These are phyloP conservation scores for Iphiclides podalirius DNA, from an alignment of 2,888 invertebrate genomes.

Conservation along the genomic window DNA sequence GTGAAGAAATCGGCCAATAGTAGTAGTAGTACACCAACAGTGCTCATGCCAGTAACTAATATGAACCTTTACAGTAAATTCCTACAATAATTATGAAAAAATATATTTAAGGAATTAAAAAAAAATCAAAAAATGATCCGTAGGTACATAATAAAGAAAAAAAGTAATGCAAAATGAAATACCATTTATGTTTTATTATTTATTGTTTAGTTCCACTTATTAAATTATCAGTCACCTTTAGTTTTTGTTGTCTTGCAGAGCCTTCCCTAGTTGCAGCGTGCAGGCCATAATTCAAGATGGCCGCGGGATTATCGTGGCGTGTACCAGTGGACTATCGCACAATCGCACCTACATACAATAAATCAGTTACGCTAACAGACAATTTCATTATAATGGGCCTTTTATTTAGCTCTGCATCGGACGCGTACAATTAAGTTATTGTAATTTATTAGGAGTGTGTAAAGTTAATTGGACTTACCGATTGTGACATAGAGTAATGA, in stretches of 20 bases:
- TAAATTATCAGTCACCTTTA: not conserved
- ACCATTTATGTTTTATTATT: not conserved
- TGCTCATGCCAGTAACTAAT: too few species aligned
- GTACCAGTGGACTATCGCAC: slow-evolving; percentile 37
- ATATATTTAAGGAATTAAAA: too few species aligned
- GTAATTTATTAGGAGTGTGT: slow-evolving; percentile 6
- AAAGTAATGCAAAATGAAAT: not conserved
- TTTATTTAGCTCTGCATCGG: slow-evolving; percentile 1
- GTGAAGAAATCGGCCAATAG: too few species aligned
- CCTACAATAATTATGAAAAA: too few species aligned
- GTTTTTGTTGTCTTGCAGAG: slow-evolving; percentile 21
- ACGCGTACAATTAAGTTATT: slow-evolving; percentile 5
- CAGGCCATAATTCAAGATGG: slow-evolving; percentile 46
- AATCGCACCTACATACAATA: slow-evolving; percentile 25
- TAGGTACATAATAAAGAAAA: too few species aligned
- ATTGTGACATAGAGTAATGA: not conserved
- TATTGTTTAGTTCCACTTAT: not conserved
- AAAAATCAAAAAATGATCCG: too few species aligned
- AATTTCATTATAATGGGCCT: slow-evolving; percentile 21
- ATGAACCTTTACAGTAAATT: too few species aligned
- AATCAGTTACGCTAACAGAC: slow-evolving; percentile 20
- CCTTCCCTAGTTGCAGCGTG: slow-evolving; percentile 25
- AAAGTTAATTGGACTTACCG: slow-evolving; percentile 6
- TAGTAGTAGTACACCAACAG: too few species aligned
- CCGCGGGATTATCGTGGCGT: slow-evolving; percentile 42